Conservation (phyloP, 2,797 vertebrate species). For the Sebastes variabilis region DNA sequence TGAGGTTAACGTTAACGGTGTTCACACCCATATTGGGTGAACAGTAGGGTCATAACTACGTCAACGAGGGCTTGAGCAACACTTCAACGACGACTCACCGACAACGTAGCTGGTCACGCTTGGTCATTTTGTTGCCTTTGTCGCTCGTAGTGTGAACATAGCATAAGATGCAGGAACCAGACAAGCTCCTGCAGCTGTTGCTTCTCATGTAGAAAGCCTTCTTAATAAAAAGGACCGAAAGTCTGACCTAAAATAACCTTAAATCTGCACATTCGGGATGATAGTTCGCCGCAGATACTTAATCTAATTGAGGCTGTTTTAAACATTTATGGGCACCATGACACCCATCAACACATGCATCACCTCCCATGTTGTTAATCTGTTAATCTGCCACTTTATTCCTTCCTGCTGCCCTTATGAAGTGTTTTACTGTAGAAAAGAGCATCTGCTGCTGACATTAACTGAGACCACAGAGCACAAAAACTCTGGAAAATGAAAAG, state of each 20-base stretch:
- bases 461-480: not conserved
- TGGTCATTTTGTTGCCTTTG: too few species aligned
- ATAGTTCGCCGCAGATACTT: not conserved
- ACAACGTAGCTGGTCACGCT: too few species aligned
- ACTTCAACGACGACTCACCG: too few species aligned
- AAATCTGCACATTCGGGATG: not conserved
- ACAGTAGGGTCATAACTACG: too few species aligned
- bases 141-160: too few species aligned
- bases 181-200: too few species aligned
- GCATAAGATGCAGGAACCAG: too few species aligned
- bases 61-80: too few species aligned
- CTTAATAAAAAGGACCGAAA: too few species aligned
- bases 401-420: not conserved
- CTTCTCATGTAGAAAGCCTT: too few species aligned
- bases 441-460: not conserved
- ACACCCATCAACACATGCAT: not conserved
- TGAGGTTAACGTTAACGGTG: too few species aligned
- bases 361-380: not conserved
- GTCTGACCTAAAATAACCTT: not conserved
- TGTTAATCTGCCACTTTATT: not conserved
- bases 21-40: too few species aligned
- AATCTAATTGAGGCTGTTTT: slow-evolving; percentile 4
- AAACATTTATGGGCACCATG: not conserved
- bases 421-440: not conserved
- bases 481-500: not conserved